Percentiles rank a stretch among this genome's conserved stretches.
These are phyloP conservation scores for Ondatra zibethicus DNA, from an alignment of 2,113 vertebrate species.

Conservation along the genomic window DNA sequence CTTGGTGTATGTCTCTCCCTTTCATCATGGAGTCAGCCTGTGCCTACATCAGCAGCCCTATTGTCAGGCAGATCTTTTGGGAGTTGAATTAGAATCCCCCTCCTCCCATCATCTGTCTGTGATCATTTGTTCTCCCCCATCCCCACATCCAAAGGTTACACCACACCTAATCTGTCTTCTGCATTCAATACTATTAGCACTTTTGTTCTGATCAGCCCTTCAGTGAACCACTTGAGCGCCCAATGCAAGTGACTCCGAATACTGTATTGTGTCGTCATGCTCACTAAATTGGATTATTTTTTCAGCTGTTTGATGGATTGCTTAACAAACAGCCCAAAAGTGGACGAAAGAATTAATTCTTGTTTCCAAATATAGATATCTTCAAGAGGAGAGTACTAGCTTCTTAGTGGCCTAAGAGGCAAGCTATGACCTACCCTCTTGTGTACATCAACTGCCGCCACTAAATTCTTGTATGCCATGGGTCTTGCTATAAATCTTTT, in stretches of 20 bases:
- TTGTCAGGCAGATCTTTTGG: background rate
- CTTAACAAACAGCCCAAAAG: background rate
- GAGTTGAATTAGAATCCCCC: background rate
- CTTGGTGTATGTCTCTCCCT: background rate
- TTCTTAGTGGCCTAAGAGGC: slow-evolving; percentile 1
- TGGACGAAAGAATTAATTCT: slow-evolving; percentile 9
- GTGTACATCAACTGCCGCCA: background rate
- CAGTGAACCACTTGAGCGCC: background rate
- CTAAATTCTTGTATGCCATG: background rate
- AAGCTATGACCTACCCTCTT: background rate
- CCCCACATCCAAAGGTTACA: background rate
- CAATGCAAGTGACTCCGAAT: slow-evolving; percentile 29
- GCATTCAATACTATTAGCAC: background rate
- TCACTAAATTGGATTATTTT: slow-evolving; percentile 21
- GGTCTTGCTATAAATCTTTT: background rate
- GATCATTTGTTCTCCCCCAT: background rate
- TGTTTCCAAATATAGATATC: background rate
- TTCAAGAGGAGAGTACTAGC: background rate
- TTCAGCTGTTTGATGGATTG: slow-evolving; percentile 26
- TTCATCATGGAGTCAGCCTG: background rate
- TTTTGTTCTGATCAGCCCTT: slow-evolving; percentile 50
- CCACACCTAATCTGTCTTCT: background rate
- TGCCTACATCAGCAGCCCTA: background rate
- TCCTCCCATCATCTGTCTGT: background rate
- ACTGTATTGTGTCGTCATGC: background rate